Conservation (phyloP, 1,140 invertebrate genomes). For the Drosophila orena region DNA sequence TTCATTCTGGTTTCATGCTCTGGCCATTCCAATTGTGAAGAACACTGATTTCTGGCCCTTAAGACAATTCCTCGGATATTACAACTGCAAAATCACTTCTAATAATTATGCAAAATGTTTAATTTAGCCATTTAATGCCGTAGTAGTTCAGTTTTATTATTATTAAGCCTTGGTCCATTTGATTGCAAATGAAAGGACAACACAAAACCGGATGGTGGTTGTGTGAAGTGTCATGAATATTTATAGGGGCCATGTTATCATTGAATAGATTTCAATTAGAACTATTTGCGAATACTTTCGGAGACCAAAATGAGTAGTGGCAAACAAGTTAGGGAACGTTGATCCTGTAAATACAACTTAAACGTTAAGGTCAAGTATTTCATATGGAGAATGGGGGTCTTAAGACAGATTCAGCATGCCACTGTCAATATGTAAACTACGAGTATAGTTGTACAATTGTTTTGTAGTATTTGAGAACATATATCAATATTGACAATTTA, state of each 20-base stretch:
- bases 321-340: not conserved
- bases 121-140: conserved; percentile 41
- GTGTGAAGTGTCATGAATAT: conserved; percentile 35
- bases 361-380: conserved; percentile 3
- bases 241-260: conserved; percentile 41
- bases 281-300: conserved; percentile 30
- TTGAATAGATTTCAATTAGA: conserved; percentile 52
- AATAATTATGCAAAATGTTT: conserved; percentile 59
- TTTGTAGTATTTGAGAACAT: not conserved
- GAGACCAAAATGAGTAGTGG: conserved; percentile 1
- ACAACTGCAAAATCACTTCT: conserved; percentile 29
- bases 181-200: conserved; percentile 54
- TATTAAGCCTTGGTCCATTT: conserved; percentile 22
- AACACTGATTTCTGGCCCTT: conserved; percentile 29
- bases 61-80: conserved; percentile 30
- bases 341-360: not conserved
- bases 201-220: conserved; percentile 13
- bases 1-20: conserved; percentile 68
- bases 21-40: conserved; percentile 20
- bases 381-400: not conserved
- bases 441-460: conserved; percentile 3
- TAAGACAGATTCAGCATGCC: too few species aligned
- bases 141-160: conserved; percentile 43
- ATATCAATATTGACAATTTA: conserved; percentile 36
- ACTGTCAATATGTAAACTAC: not conserved